phyloP scores from a whole-genome alignment of 2,888 invertebrate genomes.

The Dicycla oo region DNA sequence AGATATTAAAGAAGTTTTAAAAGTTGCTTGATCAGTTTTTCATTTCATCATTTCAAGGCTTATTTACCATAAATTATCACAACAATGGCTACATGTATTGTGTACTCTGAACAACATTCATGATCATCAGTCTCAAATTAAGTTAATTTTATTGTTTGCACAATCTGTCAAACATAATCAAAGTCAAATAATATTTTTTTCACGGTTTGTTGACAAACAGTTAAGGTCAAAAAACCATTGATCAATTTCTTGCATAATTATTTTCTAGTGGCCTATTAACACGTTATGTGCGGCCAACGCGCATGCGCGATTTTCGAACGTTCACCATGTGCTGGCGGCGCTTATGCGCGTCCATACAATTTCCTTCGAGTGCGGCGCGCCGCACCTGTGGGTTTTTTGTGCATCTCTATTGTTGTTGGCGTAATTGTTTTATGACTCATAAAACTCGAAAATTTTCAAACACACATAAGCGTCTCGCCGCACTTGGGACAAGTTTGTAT shows the following conservation, averaged over 20 bases:
- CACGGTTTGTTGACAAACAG: not conserved
- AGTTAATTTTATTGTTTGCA: not conserved
- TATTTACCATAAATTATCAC: constrained; percentile 9
- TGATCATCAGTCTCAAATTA: too few species aligned
- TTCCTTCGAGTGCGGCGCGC: too few species aligned
- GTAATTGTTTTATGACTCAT: too few species aligned
- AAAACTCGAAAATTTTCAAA: too few species aligned
- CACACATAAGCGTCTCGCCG: too few species aligned
- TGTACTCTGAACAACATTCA: not conserved
- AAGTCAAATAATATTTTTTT: not conserved
- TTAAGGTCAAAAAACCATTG: not conserved
- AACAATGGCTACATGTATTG: not conserved
- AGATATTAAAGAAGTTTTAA: not conserved
- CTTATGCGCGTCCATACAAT: too few species aligned
- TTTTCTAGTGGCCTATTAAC: not conserved
- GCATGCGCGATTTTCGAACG: too few species aligned
- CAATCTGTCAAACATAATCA: not conserved
- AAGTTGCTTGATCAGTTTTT: not conserved
- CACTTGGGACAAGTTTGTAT: too few species aligned
- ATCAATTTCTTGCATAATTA: not conserved
- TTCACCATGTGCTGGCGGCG: too few species aligned
- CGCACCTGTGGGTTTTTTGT: too few species aligned
- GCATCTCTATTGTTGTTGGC: too few species aligned
- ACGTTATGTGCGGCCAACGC: too few species aligned
- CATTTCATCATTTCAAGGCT: constrained; percentile 5